Evolutionary conservation across 1,140 invertebrate genomes (phyloP), one percentile per base, ranked within the genome.

Genomic region (Acromyrmex heyeri): DNA sequence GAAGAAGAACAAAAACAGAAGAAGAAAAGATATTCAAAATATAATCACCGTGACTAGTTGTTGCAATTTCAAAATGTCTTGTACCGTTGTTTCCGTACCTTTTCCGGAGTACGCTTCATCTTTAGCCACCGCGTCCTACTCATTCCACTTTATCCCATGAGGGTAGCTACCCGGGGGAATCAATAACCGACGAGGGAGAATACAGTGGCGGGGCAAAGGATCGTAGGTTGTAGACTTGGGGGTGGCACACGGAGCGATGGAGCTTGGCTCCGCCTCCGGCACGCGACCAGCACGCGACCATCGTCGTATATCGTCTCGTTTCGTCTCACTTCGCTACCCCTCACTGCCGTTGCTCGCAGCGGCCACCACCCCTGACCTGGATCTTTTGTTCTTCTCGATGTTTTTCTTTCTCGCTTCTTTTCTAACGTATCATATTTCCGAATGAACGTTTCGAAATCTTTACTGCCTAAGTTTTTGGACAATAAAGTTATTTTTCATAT

Each of bases 201-300:
- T 70, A 76, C 75, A 73, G 83, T 72, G 88, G 87, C 86, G 87
- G 83, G 75, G 86, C 88, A 89, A 88, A 59, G 83, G 87, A 89
- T 88, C 87, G 86, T 76, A 78, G 86, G 86, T 79, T 89, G 64
- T 77, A 75, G 86, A 85, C 82, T 81, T 91, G 86, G 86, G 85
- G 90, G 85, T 87, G 88, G 88, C 88, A 93, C 92, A 89, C 91
- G 91, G 89, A 83, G 79, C 76, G 89, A 87, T 86, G 87, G 90
- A 92, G 91, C 76, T 91, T 93, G 87, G 93, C 91, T 88, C 93
- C 94, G 94, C 94, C 94, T 92, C 75, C 91, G 94, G 94, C 94
- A 95, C 94, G 94, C 94, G 94, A 95, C 94, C 93, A 93, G 93
- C 94, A 94, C 93, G 93, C 94, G 93, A 93, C 94, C 90, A 79